These are phyloP conservation scores for Galleria mellonella DNA, from an alignment of 1,140 invertebrate species.

Conservation along the genomic window DNA sequence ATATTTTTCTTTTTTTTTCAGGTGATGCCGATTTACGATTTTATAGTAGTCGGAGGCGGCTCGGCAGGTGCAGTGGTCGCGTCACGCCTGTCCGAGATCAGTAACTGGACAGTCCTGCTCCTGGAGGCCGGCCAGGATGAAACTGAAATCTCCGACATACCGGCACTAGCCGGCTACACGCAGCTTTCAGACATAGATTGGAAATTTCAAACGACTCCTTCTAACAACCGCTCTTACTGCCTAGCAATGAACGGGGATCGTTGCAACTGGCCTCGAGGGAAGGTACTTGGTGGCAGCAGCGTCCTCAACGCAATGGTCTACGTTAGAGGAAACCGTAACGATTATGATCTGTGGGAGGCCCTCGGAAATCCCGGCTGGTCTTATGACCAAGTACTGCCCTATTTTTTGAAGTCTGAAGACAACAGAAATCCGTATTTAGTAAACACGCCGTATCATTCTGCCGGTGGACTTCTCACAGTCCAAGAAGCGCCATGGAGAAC, in stretches of 20 bases:
- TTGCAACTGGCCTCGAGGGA: slow-evolving; percentile 92
- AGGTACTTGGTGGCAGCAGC: slow-evolving; percentile 93
- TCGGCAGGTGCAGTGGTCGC: slow-evolving; percentile 95
- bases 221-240: slow-evolving; percentile 83
- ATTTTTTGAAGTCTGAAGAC: slow-evolving; percentile 92
- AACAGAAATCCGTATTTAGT: slow-evolving; percentile 88
- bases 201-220: slow-evolving; percentile 93
- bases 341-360: slow-evolving; percentile 94
- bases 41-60: slow-evolving; percentile 92
- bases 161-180: slow-evolving; percentile 83
- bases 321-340: slow-evolving; percentile 91
- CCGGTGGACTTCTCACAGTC: slow-evolving; percentile 88
- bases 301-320: slow-evolving; percentile 98
- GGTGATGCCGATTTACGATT: slow-evolving; percentile 85
- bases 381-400: slow-evolving; percentile 89
- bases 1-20: slow-evolving; percentile 49
- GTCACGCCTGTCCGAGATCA: slow-evolving; percentile 87
- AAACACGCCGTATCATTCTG: slow-evolving; percentile 82
- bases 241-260: slow-evolving; percentile 88
- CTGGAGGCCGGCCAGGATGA: slow-evolving; percentile 91
- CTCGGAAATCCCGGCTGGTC: slow-evolving; percentile 94
- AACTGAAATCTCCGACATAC: slow-evolving; percentile 86
- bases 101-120: slow-evolving; percentile 86
- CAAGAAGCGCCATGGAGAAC: slow-evolving; percentile 89
- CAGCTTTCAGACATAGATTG: slow-evolving; percentile 91